Evolutionary conservation across 2,797 vertebrate genomes (phyloP).

Genomic region (Sebastes baramenuke): DNA sequence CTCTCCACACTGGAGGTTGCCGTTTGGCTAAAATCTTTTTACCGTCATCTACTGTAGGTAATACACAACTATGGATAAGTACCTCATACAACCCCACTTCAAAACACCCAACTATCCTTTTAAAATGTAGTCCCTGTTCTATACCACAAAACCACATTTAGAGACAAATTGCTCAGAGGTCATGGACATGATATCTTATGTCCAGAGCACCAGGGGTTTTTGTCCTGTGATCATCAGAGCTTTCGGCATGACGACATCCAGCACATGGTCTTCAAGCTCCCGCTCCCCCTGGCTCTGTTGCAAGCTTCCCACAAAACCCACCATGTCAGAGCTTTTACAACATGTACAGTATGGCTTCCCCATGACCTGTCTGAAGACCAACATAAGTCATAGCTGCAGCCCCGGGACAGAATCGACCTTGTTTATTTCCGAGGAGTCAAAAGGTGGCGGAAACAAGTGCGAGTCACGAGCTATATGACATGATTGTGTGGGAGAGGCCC

Average conservation of each 20-base stretch:
- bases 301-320: not conserved
- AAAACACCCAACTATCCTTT: not conserved
- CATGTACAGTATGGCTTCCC: slow-evolving; percentile 5
- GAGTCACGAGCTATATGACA: slow-evolving; percentile 45
- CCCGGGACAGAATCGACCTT: slow-evolving; percentile 38
- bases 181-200: not conserved
- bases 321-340: slow-evolving; percentile 12
- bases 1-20: too few species aligned
- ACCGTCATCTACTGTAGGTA: too few species aligned
- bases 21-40: too few species aligned
- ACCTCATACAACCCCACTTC: too few species aligned
- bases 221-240: slow-evolving; percentile 41
- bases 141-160: not conserved
- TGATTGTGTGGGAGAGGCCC: not conserved
- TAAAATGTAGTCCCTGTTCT: not conserved
- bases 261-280: slow-evolving; percentile 27
- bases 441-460: slow-evolving; percentile 14
- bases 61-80: too few species aligned
- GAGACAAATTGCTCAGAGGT: not conserved
- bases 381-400: slow-evolving; percentile 21
- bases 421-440: slow-evolving; percentile 20
- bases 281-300: slow-evolving; percentile 3
- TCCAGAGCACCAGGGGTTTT: not conserved
- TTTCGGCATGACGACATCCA: slow-evolving; percentile 9
- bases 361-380: slow-evolving; percentile 47